Evolutionary conservation across 2,888 invertebrate genomes (phyloP).

Genomic region (Drosophila stalkeri): DNA sequence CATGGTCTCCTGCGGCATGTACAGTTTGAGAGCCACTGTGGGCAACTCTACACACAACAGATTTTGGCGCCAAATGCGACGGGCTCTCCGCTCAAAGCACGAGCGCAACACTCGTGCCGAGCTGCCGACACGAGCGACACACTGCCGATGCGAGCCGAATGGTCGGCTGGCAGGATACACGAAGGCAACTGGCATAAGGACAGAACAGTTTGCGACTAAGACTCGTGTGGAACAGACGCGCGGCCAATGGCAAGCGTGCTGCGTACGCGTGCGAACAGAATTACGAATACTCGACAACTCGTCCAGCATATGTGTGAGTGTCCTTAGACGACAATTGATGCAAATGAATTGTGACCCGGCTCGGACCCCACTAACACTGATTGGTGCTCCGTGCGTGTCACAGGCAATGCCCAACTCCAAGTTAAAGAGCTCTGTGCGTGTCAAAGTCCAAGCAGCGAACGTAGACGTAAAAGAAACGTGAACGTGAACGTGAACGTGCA

Average conservation of each 20-base stretch:
- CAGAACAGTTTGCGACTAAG: constrained; percentile 83
- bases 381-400: constrained; percentile 45
- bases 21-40: constrained; percentile 72
- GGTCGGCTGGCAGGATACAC: constrained; percentile 53
- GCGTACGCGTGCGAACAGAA: constrained; percentile 46
- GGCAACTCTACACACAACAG: constrained; percentile 57
- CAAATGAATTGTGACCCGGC: constrained; percentile 44
- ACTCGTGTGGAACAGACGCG: constrained; percentile 82
- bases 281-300: constrained; percentile 45
- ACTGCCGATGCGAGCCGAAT: constrained; percentile 34
- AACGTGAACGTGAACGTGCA: constrained; percentile 8
- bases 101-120: constrained; percentile 43
- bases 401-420: constrained; percentile 9
- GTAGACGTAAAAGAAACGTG: constrained; percentile 1
- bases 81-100: constrained; percentile 27
- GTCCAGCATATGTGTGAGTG: constrained; percentile 42
- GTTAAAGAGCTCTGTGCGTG: constrained; percentile 27
- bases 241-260: constrained; percentile 70
- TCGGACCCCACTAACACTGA: constrained; percentile 31
- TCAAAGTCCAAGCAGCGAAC: constrained; percentile 15
- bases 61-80: constrained; percentile 81
- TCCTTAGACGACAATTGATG: constrained; percentile 37
- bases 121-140: constrained; percentile 36
- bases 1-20: constrained; percentile 14
- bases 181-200: constrained; percentile 60